Evolutionary conservation across 2,113 vertebrate species (phyloP).

Genomic region (Malurus cyaneus): DNA sequence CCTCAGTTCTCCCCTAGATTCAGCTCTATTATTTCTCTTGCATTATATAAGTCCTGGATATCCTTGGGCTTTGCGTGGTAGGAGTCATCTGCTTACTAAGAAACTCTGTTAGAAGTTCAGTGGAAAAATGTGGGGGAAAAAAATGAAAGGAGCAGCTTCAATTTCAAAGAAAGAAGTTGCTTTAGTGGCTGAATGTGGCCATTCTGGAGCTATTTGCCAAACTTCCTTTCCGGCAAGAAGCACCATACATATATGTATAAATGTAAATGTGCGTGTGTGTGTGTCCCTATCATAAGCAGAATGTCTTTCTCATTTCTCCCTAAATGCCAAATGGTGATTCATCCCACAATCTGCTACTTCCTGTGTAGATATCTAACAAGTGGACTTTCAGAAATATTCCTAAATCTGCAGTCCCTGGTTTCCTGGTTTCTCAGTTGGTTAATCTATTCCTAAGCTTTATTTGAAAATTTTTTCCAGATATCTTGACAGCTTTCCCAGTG

Average conservation of each 20-base stretch:
- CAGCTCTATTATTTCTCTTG: conserved; percentile 28
- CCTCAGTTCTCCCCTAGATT: conserved; percentile 30
- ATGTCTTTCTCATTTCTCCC: not conserved
- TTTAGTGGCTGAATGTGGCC: not conserved
- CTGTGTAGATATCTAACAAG: not conserved
- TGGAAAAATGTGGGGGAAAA: not conserved
- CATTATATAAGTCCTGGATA: conserved; percentile 25
- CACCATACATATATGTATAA: not conserved
- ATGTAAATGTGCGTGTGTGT: too few relatives aligned
- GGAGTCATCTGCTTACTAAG: not conserved
- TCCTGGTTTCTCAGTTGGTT: not conserved
- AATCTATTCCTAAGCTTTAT: not conserved
- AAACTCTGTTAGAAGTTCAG: not conserved
- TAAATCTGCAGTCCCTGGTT: not conserved
- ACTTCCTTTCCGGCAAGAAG: not conserved
- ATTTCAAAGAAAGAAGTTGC: not conserved
- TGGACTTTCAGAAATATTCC: not conserved
- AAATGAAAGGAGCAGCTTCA: not conserved
- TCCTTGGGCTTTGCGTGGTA: not conserved
- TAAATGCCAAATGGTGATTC: not conserved
- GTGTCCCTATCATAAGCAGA: not conserved
- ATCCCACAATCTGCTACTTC: not conserved
- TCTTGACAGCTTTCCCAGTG: not conserved
- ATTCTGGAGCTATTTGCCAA: not conserved
- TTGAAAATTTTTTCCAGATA: not conserved